Conservation (phyloP, 2,113 vertebrate species). For the Otis tarda region DNA sequence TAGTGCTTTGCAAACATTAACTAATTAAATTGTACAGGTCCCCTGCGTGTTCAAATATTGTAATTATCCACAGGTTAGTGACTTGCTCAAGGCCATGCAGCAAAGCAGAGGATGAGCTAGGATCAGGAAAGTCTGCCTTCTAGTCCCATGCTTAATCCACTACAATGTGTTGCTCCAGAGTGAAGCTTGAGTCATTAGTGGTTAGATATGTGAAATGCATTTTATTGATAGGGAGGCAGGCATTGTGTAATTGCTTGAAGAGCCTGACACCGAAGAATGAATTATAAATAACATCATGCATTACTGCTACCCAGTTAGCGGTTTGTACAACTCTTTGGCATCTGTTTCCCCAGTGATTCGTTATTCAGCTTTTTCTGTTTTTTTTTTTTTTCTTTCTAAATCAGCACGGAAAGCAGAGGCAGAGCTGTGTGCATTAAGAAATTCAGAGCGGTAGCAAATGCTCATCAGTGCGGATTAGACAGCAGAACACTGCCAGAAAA, state of each 20-base stretch:
- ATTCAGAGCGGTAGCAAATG: conserved; percentile 16
- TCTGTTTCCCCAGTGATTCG: neutral
- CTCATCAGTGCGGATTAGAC: neutral
- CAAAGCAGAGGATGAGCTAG: neutral
- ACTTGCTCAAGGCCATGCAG: conserved; percentile 18
- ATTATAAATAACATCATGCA: conserved; percentile 8
- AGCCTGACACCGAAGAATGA: neutral
- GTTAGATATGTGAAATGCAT: neutral
- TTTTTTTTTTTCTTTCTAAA: neutral
- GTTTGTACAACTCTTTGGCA: neutral
- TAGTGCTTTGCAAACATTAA: conserved; percentile 28
- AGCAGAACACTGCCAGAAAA: conserved; percentile 7
- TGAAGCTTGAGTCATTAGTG: neutral
- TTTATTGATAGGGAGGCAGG: neutral
- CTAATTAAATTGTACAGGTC: conserved; percentile 36
- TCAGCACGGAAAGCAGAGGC: neutral
- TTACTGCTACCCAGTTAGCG: neutral
- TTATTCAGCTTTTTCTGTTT: neutral
- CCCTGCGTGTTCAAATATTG: neutral
- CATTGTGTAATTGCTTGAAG: neutral
- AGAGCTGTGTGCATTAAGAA: neutral
- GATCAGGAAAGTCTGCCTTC: neutral
- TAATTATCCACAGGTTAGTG: conserved; percentile 14
- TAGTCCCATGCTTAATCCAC: neutral
- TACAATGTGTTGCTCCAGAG: neutral